Evolutionary conservation across 2,888 invertebrate genomes (phyloP).

Genomic region (Lamellibrachia satsuma): DNA sequence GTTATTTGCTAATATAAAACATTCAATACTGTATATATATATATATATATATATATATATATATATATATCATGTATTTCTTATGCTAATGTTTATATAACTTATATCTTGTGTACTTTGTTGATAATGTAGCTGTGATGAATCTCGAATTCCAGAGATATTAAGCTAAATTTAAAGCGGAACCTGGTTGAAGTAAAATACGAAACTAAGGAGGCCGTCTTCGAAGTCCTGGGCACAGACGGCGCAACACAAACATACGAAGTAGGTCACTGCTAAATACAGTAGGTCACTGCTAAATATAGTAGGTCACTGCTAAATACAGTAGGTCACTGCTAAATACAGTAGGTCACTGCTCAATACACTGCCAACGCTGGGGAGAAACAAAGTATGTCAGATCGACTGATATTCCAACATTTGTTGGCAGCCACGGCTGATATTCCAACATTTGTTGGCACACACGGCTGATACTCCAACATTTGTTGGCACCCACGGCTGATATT

Average conservation of each 20-base stretch:
- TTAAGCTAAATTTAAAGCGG: slow-evolving; percentile 79
- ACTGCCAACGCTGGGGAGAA: no score
- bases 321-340: no score
- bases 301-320: no score
- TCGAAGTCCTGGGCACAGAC: slow-evolving; percentile 73
- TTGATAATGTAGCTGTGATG: not conserved
- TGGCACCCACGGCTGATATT: no score
- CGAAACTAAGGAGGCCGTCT: slow-evolving; percentile 79
- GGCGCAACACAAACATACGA: slow-evolving; percentile 46
- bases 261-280: not conserved
- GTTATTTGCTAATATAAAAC: no score
- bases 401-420: no score
- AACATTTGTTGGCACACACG: no score
- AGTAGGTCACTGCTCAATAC: not conserved
- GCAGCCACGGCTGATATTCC: no score
- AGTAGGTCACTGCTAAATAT: not conserved
- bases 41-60: not conserved
- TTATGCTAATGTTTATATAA: no score
- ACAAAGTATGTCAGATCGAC: no score
- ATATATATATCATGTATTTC: no score
- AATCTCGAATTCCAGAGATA: slow-evolving; percentile 70
- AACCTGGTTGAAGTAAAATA: slow-evolving; percentile 79
- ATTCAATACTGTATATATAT: not conserved
- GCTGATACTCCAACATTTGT: no score
- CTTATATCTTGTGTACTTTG: not conserved